Evolutionary conservation across 2,113 vertebrate genomes (phyloP).

Genomic region (Okapia johnstoni): DNA sequence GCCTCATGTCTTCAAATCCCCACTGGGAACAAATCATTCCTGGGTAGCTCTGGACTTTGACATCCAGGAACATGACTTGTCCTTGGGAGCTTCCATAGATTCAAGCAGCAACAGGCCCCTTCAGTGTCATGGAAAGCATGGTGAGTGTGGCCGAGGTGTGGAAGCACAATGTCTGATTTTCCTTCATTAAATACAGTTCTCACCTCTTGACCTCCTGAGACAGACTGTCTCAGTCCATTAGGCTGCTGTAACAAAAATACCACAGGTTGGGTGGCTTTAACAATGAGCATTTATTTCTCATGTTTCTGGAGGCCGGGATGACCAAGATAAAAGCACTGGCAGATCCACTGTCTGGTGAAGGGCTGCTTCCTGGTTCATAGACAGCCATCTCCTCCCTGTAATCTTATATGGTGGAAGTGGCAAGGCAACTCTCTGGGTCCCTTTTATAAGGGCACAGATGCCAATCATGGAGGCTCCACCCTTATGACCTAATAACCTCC

Average conservation of each 20-base stretch:
- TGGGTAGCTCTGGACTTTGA: not conserved
- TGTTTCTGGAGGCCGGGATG: not conserved
- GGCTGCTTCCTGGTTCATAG: not conserved
- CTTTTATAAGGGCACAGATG: not conserved
- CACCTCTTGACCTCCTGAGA: not conserved
- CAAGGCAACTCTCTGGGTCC: not conserved
- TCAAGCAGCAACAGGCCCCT: not conserved
- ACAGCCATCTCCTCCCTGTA: not conserved
- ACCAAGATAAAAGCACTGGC: not conserved
- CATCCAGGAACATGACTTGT: not conserved
- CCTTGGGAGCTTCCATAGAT: not conserved
- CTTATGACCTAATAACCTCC: not conserved
- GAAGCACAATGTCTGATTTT: not conserved
- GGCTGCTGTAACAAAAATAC: not conserved
- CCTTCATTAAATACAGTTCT: not conserved
- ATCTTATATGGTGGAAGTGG: not conserved
- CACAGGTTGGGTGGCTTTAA: too few relatives aligned
- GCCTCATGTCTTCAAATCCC: not conserved
- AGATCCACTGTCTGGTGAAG: not conserved
- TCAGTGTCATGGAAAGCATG: fast-evolving
- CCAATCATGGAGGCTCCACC: not conserved
- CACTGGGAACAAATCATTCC: not conserved
- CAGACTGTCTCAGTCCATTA: too few relatives aligned
- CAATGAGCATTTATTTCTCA: not conserved
- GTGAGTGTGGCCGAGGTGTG: not conserved